Conservation (phyloP, 1,140 invertebrate genomes). For the Battus philenor region DNA sequence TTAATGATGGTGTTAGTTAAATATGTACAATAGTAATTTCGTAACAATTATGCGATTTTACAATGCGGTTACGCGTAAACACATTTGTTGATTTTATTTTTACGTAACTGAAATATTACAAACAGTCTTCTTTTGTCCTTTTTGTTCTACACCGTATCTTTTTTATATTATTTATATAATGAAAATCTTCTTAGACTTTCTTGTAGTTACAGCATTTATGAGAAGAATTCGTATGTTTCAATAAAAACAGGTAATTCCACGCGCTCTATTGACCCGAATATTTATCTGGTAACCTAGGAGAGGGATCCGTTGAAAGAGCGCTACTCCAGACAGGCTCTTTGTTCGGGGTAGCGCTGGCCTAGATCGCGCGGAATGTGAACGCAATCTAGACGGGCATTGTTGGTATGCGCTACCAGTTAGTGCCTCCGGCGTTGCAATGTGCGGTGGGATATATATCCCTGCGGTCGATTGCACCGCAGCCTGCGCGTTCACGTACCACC, state of each 20-base stretch:
- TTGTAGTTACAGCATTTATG: too few relatives aligned
- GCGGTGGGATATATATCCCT: slow-evolving; percentile 33
- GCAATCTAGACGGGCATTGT: slow-evolving; percentile 62
- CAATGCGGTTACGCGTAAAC: too few relatives aligned
- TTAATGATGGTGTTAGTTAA: too few relatives aligned
- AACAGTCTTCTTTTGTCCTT: too few relatives aligned
- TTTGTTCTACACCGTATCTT: too few relatives aligned
- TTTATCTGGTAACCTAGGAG: slow-evolving; percentile 44
- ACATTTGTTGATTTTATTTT: too few relatives aligned
- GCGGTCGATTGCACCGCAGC: slow-evolving; percentile 27
- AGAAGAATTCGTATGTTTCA: too few relatives aligned
- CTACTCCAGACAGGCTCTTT: slow-evolving; percentile 53
- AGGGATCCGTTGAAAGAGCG: slow-evolving; percentile 46
- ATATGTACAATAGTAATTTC: too few relatives aligned
- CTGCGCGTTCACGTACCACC: slow-evolving; percentile 4
- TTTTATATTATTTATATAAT: too few relatives aligned
- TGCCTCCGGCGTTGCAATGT: slow-evolving; percentile 28
- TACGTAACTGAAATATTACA: too few relatives aligned
- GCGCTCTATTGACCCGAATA: slow-evolving; percentile 58
- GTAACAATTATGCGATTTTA: too few relatives aligned
- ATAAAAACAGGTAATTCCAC: slow-evolving; percentile 48
- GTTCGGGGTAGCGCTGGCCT: slow-evolving; percentile 49
- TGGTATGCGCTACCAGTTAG: slow-evolving; percentile 42
- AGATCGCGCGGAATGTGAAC: slow-evolving; percentile 61
- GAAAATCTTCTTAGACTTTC: too few relatives aligned